Evolutionary conservation across 2,113 vertebrate species (phyloP), one percentile per base, ranked within the genome.

Genomic region (Phylloscopus trochiloides): DNA sequence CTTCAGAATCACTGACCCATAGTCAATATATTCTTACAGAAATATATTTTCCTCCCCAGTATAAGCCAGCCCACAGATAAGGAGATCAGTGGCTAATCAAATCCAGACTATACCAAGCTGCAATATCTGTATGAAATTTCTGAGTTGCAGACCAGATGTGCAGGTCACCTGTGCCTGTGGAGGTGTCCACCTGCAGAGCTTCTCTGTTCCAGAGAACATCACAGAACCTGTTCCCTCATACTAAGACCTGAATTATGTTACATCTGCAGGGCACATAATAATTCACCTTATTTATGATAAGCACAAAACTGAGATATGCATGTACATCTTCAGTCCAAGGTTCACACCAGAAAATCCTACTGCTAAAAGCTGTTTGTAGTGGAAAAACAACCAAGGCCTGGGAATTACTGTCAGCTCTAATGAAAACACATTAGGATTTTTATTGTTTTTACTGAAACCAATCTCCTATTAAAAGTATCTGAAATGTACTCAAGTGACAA

Each of bases 401-500:
- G 51, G 40, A 86, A 80, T 63, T 68, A 57, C 7, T 48, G 43
- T 52, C 40, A 83, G 80, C 36, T 71, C 82, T 31, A 63, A 88
- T 3, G 14, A 83, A 83, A 94, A 71, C 14, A 90, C 34, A 47
- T 34, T n/a, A 29, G 19, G 28, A 43, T 40, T 90, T 92, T 70
- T 3, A 81, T 24, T 81, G 29, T 50, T 59, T 86, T 57, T 86
- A 90, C 42, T 48, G 63, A 92, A 91, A 92, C 25, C 63, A 78
- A 63, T 63, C 17, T 82, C 40, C 48, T 94, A 65, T n/a, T 77
- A 94, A 70, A 92, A 96, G 51, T 36, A 96, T 85, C 90, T 89
- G 88, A 90, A 94, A 94, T 31, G 65, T 87, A 92, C 68, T 92
- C 92, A 78, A 91, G 71, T 85, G 81, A 94, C 70, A 94, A 92